phyloP scores from a whole-genome alignment of 2,113 vertebrate genomes.

The Periophthalmus modestus region DNA sequence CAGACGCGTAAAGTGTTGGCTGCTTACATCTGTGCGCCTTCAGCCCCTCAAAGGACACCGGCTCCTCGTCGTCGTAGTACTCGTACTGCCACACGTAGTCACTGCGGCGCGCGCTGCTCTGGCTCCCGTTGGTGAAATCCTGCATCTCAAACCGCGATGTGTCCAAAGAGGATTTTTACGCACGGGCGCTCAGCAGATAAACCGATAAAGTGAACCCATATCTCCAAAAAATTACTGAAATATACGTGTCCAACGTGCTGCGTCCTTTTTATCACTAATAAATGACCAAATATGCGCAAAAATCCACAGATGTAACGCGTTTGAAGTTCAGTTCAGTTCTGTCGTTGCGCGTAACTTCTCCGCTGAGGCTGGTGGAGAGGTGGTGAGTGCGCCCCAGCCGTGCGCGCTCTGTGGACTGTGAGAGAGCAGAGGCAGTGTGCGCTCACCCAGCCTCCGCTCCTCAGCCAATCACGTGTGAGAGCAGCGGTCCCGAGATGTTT shows the following conservation, averaged over 20 bases:
- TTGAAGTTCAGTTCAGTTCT: constrained; percentile 16
- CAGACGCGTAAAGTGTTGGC: neutral
- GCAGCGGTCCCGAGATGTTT: too few relatives aligned
- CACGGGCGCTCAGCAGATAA: neutral
- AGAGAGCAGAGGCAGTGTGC: neutral
- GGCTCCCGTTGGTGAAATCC: constrained; percentile 77
- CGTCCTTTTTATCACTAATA: neutral
- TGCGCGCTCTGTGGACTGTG: constrained; percentile 13
- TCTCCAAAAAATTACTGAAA: neutral
- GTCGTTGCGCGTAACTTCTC: constrained; percentile 19
- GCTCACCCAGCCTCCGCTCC: too few relatives aligned
- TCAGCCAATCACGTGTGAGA: too few relatives aligned
- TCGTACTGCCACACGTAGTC: constrained; percentile 96
- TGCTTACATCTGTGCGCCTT: constrained; percentile 93
- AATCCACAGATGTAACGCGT: neutral
- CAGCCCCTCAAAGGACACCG: constrained; percentile 93
- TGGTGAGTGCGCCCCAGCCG: constrained; percentile 34
- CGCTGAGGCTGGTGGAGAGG: constrained; percentile 4
- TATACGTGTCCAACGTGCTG: constrained; percentile 28
- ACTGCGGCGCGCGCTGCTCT: constrained; percentile 74
- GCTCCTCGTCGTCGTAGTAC: constrained; percentile 91
- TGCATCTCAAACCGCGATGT: constrained; percentile 76
- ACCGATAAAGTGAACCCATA: neutral
- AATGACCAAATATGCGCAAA: neutral
- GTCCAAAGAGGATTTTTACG: constrained; percentile 7